phyloP scores from a whole-genome alignment of 2,113 vertebrate species.

The Erythrocebus patas region DNA sequence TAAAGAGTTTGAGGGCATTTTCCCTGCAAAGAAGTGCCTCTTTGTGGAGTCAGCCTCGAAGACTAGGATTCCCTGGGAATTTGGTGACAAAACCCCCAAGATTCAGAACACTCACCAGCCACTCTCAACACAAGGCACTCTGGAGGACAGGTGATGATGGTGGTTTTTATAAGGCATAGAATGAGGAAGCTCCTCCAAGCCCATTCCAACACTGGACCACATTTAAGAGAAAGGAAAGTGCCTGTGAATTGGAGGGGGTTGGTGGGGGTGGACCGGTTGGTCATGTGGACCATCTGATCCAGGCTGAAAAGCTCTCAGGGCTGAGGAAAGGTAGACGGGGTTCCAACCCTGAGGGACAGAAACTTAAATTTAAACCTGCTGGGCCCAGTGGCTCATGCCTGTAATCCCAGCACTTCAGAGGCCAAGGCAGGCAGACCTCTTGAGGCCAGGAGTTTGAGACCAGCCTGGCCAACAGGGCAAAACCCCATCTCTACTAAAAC shows the following conservation, averaged over 20 bases:
- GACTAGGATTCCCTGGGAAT: neutral
- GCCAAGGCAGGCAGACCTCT: too few relatives aligned
- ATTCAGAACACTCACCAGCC: neutral
- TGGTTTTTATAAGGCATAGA: neutral
- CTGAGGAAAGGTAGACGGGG: neutral
- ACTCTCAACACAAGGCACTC: neutral
- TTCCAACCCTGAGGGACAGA: neutral
- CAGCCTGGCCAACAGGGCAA: too few relatives aligned
- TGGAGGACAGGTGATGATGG: neutral
- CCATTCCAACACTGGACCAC: too few relatives aligned
- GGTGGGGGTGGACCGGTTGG: too few relatives aligned
- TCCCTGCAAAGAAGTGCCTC: neutral
- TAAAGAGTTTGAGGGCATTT: neutral
- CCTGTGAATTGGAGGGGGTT: rapidly evolving
- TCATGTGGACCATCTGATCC: neutral
- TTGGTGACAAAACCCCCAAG: neutral
- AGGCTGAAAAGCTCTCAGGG: neutral
- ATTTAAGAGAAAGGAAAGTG: neutral
- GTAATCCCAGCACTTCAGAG: too few relatives aligned
- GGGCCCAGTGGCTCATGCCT: too few relatives aligned
- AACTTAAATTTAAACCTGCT: neutral
- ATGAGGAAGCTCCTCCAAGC: neutral
- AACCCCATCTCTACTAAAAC: too few relatives aligned
- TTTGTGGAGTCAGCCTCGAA: neutral
- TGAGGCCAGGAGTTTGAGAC: too few relatives aligned